phyloP scores from a whole-genome alignment of 2,888 invertebrate genomes.

The Chloromyia formosa region DNA sequence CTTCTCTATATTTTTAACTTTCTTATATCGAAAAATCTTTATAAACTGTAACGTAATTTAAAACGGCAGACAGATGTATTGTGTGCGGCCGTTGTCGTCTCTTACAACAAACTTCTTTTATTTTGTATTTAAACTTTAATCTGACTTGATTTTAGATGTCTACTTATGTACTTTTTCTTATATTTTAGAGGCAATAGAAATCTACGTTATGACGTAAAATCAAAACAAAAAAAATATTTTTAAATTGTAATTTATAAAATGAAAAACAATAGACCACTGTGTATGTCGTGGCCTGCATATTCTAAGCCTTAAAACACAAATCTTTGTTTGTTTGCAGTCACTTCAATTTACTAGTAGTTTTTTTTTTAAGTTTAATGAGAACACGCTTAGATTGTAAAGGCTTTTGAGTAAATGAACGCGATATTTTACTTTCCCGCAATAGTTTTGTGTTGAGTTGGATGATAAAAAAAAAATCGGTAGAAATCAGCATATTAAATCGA shows the following conservation, averaged over 20 bases:
- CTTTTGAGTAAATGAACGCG: too few species aligned
- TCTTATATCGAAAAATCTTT: too few species aligned
- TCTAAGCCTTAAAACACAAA: too few species aligned
- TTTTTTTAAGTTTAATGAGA: too few species aligned
- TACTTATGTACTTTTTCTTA: constrained; percentile 26
- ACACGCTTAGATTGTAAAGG: too few species aligned
- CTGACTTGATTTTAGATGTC: constrained; percentile 41
- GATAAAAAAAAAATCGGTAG: too few species aligned
- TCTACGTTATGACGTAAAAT: background rate
- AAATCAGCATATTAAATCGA: too few species aligned
- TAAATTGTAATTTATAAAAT: constrained; percentile 2
- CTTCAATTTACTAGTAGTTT: too few species aligned
- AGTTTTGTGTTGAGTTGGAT: too few species aligned
- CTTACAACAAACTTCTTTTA: constrained; percentile 1
- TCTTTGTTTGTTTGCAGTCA: too few species aligned
- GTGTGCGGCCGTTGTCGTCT: constrained; percentile 11
- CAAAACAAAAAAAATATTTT: background rate
- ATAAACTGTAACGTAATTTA: constrained; percentile 26
- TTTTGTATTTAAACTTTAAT: background rate
- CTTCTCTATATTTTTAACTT: background rate
- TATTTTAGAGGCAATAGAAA: background rate
- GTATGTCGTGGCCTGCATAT: too few species aligned
- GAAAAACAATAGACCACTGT: background rate
- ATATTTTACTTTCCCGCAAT: too few species aligned
- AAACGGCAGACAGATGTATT: background rate